Evolutionary conservation across 2,888 invertebrate species (phyloP).

Genomic region (Plebejus melissa): DNA sequence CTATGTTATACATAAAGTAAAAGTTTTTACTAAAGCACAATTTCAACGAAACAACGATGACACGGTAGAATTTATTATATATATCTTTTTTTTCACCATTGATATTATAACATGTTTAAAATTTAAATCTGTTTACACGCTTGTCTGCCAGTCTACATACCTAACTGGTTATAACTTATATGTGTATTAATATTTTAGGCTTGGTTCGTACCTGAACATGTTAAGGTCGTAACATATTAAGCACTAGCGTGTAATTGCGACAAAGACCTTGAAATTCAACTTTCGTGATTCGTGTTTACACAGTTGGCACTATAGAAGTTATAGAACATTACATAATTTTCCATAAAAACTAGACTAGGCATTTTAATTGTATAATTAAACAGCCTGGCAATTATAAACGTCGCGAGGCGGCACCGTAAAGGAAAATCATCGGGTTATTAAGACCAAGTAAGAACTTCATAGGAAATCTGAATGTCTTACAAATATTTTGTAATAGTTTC

Average conservation of each 20-base stretch:
- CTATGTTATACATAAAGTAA: too few species aligned
- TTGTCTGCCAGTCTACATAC: neutral
- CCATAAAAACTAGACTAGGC: constrained; percentile 21
- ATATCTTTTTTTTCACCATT: too few species aligned
- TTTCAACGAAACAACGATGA: too few species aligned
- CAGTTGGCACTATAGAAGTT: neutral
- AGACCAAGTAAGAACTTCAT: neutral
- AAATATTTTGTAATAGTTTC: neutral
- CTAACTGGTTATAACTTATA: neutral
- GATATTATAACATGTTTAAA: too few species aligned
- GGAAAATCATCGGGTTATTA: constrained; percentile 3
- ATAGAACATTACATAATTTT: constrained; percentile 18
- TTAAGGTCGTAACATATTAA: constrained; percentile 13
- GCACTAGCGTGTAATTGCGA: neutral
- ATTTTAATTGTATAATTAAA: constrained; percentile 19
- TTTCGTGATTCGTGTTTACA: neutral
- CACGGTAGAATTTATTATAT: too few species aligned
- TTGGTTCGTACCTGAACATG: neutral
- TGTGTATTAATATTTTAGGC: constrained; percentile 9
- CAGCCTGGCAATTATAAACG: constrained; percentile 8
- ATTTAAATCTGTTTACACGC: neutral
- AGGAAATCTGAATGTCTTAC: neutral
- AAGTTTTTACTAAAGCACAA: too few species aligned
- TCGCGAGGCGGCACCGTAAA: constrained; percentile 12
- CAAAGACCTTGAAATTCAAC: constrained; percentile 3